Conservation (phyloP, 2,888 invertebrate genomes). For the Oscheius sp. region DNA sequence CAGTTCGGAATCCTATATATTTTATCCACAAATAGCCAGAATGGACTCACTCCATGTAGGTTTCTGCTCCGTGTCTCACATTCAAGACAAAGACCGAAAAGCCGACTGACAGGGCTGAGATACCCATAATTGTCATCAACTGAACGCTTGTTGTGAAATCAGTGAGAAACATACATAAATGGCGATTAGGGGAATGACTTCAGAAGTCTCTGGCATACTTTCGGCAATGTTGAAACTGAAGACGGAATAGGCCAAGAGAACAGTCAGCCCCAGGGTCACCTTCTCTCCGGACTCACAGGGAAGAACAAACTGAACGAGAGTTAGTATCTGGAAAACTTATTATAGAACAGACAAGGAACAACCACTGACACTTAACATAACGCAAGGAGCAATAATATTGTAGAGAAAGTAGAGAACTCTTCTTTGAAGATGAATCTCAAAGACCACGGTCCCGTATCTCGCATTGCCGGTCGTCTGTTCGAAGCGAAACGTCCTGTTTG, state of each 20-base stretch:
- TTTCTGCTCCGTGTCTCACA: conserved; percentile 73
- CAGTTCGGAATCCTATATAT: conserved; percentile 72
- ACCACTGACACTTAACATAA: conserved; percentile 53
- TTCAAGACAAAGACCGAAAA: conserved; percentile 76
- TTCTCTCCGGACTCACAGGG: conserved; percentile 75
- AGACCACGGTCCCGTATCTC: conserved; percentile 51
- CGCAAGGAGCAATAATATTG: conserved; percentile 59
- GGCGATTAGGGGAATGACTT: conserved; percentile 76
- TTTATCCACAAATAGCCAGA: background rate
- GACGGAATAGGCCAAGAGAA: conserved; percentile 76
- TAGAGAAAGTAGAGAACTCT: conserved; percentile 58
- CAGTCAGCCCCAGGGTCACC: conserved; percentile 73
- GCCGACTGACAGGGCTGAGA: conserved; percentile 74
- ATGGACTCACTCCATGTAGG: conserved; percentile 57
- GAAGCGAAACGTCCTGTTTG: conserved; percentile 73
- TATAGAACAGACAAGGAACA: background rate
- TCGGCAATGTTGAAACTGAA: conserved; percentile 76
- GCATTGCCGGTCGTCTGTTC: conserved; percentile 69
- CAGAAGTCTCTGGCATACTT: conserved; percentile 76
- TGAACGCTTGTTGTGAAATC: conserved; percentile 72
- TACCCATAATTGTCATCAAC: conserved; percentile 76
- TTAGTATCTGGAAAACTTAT: conserved; percentile 62
- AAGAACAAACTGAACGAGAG: conserved; percentile 75
- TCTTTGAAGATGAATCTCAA: conserved; percentile 59
- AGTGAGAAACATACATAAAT: conserved; percentile 27